A percentile compares a stretch with the other conserved stretches of the same genome.
Evolutionary conservation across 2,888 invertebrate genomes (phyloP).

Genomic region (Eugnorisma glareosa): DNA sequence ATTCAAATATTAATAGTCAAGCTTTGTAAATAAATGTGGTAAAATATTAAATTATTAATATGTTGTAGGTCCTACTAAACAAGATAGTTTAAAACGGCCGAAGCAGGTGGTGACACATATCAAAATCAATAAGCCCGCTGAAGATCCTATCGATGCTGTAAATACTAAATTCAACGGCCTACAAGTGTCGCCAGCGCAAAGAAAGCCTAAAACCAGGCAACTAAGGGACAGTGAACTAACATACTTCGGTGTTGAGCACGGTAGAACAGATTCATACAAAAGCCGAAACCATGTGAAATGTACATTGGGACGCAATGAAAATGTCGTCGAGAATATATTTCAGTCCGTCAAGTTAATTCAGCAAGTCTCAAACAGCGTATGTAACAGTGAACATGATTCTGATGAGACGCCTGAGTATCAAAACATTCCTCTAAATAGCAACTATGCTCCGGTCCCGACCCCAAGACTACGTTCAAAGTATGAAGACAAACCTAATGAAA

Average conservation of each 20-base stretch:
- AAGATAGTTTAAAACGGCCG: slow-evolving; percentile 59
- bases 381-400: slow-evolving; percentile 86
- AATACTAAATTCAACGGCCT: slow-evolving; percentile 73
- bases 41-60: slow-evolving; percentile 16
- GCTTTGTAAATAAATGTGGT: slow-evolving; percentile 1
- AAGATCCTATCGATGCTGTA: slow-evolving; percentile 60
- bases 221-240: slow-evolving; percentile 91
- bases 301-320: slow-evolving; percentile 67
- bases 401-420: slow-evolving; percentile 85
- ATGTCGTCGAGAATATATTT: slow-evolving; percentile 78
- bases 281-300: slow-evolving; percentile 55
- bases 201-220: slow-evolving; percentile 84
- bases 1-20: neutral
- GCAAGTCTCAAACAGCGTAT: slow-evolving; percentile 83
- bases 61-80: slow-evolving; percentile 69
- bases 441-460: slow-evolving; percentile 80
- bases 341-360: slow-evolving; percentile 85
- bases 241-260: slow-evolving; percentile 88
- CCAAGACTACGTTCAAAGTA: slow-evolving; percentile 82
- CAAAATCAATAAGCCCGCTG: slow-evolving; percentile 48
- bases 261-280: slow-evolving; percentile 57
- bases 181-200: slow-evolving; percentile 76
- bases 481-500: slow-evolving; percentile 72
- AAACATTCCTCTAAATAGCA: slow-evolving; percentile 80
- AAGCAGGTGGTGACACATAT: slow-evolving; percentile 57